Evolutionary conservation across 2,797 vertebrate genomes (phyloP), one percentile per base, ranked within the genome.

Genomic region (Arnoldichthys spilopterus): DNA sequence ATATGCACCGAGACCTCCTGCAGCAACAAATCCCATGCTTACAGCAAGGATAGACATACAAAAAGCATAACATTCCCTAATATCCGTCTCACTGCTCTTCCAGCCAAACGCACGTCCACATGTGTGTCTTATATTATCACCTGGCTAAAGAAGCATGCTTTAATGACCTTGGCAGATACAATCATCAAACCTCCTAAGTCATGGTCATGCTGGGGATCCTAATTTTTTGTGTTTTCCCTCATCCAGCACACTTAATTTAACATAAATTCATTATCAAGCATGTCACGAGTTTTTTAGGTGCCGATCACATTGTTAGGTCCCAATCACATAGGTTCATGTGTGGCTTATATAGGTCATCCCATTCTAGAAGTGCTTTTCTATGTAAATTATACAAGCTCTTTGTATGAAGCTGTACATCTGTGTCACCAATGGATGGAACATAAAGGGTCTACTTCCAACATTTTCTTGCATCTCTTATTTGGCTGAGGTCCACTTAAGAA

Each of bases 1-100:
- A 89, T 99, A 99, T 90, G 96, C 97, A 91, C 97, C 98, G 89
- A 99, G 95, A 90, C 97, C 98, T 91, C 97, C 98, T 99, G 97
- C 94, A 37, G 61, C 20, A 9, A 63, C 61, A 63, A 63, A 81
- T 61, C 87, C 77, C 82, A 83, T 63, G 7, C 51, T 72, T 32
- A 58, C 64, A 40, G 45, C 64, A 75, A 53, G 32, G 69, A 59
- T 80, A 71, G 34, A 77, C 43, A 88, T 80, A 82, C 56, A 81
- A 73, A 69, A 8, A 16, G 53, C 59, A 20, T 2, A 20, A 72
- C 72, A 79, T 28, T 61, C 28, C 11, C 5, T 13, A 61, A 32
- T 32, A 63, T 12, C 22, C 83, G 75, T 79, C 54, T 37, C 79
- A n/a, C 49, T 15, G 12, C 30, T 49, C 26, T 15, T 13, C 26